Percentiles rank a stretch among this genome's conserved stretches.
Evolutionary conservation across 2,888 invertebrate genomes (phyloP).

Genomic region (Netelia virgata): DNA sequence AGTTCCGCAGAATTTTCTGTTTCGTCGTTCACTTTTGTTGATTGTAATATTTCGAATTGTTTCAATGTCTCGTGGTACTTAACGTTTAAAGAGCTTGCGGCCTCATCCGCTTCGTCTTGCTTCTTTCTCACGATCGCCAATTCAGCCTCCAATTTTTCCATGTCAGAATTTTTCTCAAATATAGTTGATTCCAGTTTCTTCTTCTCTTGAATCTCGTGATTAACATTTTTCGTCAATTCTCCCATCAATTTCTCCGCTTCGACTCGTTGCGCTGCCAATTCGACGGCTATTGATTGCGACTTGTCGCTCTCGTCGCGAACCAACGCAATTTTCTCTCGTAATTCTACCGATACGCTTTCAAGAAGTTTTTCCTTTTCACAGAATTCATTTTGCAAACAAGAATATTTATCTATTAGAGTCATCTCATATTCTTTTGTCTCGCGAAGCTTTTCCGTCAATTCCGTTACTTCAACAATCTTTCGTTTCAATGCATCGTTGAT

Average conservation of each 20-base stretch:
- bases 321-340: slow-evolving; percentile 71
- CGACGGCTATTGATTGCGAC: slow-evolving; percentile 71
- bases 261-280: slow-evolving; percentile 73
- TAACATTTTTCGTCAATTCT: slow-evolving; percentile 80
- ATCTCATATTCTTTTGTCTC: slow-evolving; percentile 70
- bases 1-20: slow-evolving; percentile 71
- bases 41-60: slow-evolving; percentile 67
- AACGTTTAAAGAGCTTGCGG: slow-evolving; percentile 57
- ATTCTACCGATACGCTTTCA: slow-evolving; percentile 68
- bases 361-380: slow-evolving; percentile 79
- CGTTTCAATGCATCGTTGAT: slow-evolving; percentile 86
- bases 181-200: slow-evolving; percentile 72
- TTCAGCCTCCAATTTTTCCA: slow-evolving; percentile 69
- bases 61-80: slow-evolving; percentile 70
- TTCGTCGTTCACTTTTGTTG: slow-evolving; percentile 65
- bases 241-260: slow-evolving; percentile 83
- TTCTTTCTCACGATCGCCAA: slow-evolving; percentile 71
- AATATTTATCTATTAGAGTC: slow-evolving; percentile 68
- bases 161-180: slow-evolving; percentile 70
- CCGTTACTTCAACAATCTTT: slow-evolving; percentile 83
- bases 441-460: slow-evolving; percentile 74
- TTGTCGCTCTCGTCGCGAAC: slow-evolving; percentile 73
- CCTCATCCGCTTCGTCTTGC: slow-evolving; percentile 71
- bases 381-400: slow-evolving; percentile 86
- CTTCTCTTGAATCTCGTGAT: slow-evolving; percentile 69